Base-by-base conservation (phyloP, 2,888 invertebrate species). In the Tetramorium bicarinatum region DNA sequence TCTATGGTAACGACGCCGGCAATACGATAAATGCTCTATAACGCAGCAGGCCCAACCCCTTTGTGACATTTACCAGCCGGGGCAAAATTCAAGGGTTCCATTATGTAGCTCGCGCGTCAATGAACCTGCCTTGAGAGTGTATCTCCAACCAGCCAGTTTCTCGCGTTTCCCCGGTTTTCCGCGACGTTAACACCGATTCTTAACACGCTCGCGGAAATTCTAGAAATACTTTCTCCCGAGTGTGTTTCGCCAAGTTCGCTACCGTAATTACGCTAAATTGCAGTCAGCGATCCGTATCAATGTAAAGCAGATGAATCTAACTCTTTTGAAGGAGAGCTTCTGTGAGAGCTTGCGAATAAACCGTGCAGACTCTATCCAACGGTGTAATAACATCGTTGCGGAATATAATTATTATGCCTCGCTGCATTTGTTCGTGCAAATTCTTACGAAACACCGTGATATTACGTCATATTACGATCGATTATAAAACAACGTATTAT, bases 1-100 rank as follows among this genome's bases (percentile, higher is more conserved):
- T 85, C 82, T 72, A 80, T 66, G 75, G 72, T 62, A 87, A 87
- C 87, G 67, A 71, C 69, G 77, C 49, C 72, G 41, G 44, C 76
- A 81, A 85, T 77, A 49, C 83, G 77, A 85, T 83, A 83, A 77
- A 85, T 77, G 75, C 66, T 71, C 49, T 18, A 59, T 67, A 79
- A 61, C 80, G 49, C 69, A 9, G 29, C 21, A 56, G 29, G 62
- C 67, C 25, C 77, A 47, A 81, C 18, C 52, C 69, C 54, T 82
- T 82, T 69, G 67, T 69, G 67, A n/a, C 66, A 47, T 29, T 54
- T 54, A 29, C 54, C 47, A 11, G 18, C 38, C 41, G n/a, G 18
- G 15, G 34, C 49, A 29, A 61, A 82, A 82, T 38, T 79, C 52
- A 9, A 25, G 67, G 4, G 9, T n/a, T 25, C 21, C 25, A 62